Evolutionary conservation across 2,113 vertebrate species (phyloP).

Genomic region (Chaetops frenatus): DNA sequence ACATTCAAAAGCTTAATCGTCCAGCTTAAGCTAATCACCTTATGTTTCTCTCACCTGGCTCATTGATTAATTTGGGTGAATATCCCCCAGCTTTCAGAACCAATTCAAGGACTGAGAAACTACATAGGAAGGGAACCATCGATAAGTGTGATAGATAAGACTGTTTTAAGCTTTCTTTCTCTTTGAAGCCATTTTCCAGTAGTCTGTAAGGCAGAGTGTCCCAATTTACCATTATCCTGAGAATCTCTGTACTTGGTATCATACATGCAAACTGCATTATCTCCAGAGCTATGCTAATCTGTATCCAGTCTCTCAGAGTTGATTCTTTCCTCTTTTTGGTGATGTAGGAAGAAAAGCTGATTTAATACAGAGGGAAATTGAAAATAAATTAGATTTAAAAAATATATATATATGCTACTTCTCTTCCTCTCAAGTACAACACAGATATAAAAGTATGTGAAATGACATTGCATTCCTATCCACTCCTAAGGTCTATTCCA

Average conservation of each 20-base stretch:
- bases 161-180: neutral
- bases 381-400: neutral
- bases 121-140: neutral
- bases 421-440: neutral
- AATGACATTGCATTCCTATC: neutral
- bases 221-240: neutral
- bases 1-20: neutral
- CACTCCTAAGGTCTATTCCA: neutral
- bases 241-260: neutral
- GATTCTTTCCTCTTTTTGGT: neutral
- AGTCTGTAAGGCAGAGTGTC: fast-evolving
- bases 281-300: neutral
- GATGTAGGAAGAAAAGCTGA: neutral
- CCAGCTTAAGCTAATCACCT: conserved; percentile 32
- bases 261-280: neutral
- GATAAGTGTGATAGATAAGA: neutral
- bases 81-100: neutral
- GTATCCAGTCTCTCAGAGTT: neutral
- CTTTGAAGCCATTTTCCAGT: neutral
- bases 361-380: neutral
- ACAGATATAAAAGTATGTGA: neutral
- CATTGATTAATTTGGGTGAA: conserved; percentile 15
- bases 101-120: neutral
- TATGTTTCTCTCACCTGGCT: conserved; percentile 34
- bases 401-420: neutral